Base-by-base conservation (phyloP, 1,140 invertebrate genomes). In the Drosophila chauvacae region DNA sequence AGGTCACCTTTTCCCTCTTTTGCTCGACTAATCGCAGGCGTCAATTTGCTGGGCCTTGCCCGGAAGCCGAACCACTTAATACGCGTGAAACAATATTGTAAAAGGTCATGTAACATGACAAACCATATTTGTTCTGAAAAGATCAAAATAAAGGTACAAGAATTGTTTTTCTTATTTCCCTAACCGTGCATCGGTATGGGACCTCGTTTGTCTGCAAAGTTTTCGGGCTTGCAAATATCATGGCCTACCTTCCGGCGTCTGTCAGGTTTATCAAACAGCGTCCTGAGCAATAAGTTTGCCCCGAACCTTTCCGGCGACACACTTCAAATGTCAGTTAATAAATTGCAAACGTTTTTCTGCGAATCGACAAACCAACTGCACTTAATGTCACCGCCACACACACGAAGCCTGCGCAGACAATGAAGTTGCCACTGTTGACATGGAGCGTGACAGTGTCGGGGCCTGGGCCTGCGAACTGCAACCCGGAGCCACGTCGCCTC, bases 301-400 rank as follows among this genome's bases (percentile, higher is more conserved):
- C 20, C 9, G 53, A 37, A 39, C 53, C 35, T n/a, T 10, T 6
- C 20, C 20, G 9, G 20, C 14, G 7, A 16, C 53, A 11, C 53
- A 39, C 53, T 55, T 55, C 35, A 55, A 39, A 55, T 23, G 53
- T 26, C 53, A 55, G 53, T 55, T 55, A 55, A 55, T 55, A 55
- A 55, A 55, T 39, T 55, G 53, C 53, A 39, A 55, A 55, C 53
- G 53, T 55, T 55, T 55, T 55, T 55, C 53, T 39, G 53, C 35
- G 53, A 55, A 55, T 55, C 33, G 53, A 55, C 53, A 55, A 55
- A 55, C 53, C 53, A 55, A 55, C 53, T 55, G 53, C 53, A 55
- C 53, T 55, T 55, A 55, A 55, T 55, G 53, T 55, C 35, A 39
- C 53, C 53, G 53, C 35, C 53, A 55, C 51, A 37, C 51, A 55